Evolutionary conservation across 2,888 invertebrate species (phyloP).

Genomic region (Microchrysa polita): DNA sequence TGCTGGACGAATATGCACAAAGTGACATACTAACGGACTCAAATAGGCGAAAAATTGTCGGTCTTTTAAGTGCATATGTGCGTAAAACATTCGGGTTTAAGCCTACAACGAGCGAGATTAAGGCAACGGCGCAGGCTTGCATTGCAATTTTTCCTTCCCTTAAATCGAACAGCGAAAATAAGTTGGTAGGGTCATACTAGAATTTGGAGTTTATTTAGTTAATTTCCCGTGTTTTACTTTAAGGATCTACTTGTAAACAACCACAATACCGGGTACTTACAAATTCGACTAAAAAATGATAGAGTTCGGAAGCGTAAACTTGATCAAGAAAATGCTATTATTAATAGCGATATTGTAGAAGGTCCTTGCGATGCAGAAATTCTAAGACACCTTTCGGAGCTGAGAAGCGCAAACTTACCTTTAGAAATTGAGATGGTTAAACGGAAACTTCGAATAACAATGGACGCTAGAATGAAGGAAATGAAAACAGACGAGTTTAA

Average conservation of each 20-base stretch:
- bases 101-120: not conserved
- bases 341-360: not conserved
- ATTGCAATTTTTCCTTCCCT: not conserved
- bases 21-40: too few relatives aligned
- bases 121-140: not conserved
- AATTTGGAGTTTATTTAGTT: too few relatives aligned
- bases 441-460: too few relatives aligned
- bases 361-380: not conserved
- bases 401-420: too few relatives aligned
- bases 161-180: not conserved
- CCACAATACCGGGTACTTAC: not conserved
- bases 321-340: not conserved
- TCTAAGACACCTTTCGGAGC: too few relatives aligned
- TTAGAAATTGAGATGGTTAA: too few relatives aligned
- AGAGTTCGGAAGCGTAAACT: conserved; percentile 5
- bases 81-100: not conserved
- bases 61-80: too few relatives aligned
- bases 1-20: too few relatives aligned
- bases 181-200: not conserved
- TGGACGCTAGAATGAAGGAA: too few relatives aligned
- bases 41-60: too few relatives aligned
- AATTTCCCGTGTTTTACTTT: not conserved
- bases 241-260: conserved; percentile 6
- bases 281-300: conserved; percentile 18
- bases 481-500: too few relatives aligned